These are phyloP conservation scores for Phragmatobia fuliginosa DNA, from an alignment of 2,888 invertebrate genomes.

Conservation along the genomic window DNA sequence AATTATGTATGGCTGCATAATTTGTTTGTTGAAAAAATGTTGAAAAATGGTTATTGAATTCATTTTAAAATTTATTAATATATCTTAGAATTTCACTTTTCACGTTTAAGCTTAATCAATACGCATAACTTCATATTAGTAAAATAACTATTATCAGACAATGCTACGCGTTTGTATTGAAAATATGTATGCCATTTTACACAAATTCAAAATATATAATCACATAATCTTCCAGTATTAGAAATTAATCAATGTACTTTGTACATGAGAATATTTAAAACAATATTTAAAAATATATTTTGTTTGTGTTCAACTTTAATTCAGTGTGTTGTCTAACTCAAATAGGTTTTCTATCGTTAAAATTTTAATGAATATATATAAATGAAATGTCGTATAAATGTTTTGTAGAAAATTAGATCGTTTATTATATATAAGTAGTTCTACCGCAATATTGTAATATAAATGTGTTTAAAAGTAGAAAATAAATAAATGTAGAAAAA, in stretches of 20 bases:
- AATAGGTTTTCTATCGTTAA: too few relatives aligned
- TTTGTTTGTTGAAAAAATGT: conserved; percentile 39
- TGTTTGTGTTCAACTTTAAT: not conserved
- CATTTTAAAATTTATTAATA: conserved; percentile 2
- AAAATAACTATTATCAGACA: not conserved
- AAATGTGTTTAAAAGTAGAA: conserved; percentile 7
- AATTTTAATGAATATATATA: too few relatives aligned
- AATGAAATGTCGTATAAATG: not conserved
- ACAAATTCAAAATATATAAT: conserved; percentile 59
- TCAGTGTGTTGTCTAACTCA: conserved; percentile 1
- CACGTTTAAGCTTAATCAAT: not conserved
- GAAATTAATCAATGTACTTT: not conserved
- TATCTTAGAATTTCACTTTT: not conserved
- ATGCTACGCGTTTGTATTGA: not conserved
- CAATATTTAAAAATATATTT: not conserved
- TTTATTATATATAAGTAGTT: conserved; percentile 7
- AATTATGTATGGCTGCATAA: conserved; percentile 72
- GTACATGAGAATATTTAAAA: not conserved
- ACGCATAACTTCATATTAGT: not conserved
- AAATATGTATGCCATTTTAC: conserved; percentile 17
- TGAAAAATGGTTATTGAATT: conserved; percentile 57
- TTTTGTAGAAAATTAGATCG: not conserved
- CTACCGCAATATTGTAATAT: not conserved
- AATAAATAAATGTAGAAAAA: too few relatives aligned
- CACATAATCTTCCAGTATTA: conserved; percentile 79